Evolutionary conservation across 1,140 invertebrate species (phyloP), one percentile per base, ranked within the genome.

Genomic region (Bombus soroeensis): DNA sequence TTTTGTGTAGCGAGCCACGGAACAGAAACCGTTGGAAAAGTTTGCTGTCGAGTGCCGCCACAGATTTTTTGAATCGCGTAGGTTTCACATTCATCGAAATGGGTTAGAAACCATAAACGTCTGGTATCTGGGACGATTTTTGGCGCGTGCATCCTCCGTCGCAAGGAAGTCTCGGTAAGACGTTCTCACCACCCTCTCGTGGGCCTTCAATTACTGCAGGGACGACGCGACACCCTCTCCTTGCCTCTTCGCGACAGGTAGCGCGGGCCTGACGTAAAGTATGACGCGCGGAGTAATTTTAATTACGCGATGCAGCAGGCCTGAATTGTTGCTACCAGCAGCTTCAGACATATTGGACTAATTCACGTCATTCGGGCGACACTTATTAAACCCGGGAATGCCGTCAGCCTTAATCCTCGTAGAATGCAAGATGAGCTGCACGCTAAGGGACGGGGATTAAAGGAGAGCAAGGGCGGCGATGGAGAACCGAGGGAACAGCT

Each of bases 381-480:
- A 93, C 92, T 93, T 93, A 93, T 93, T 93, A 93, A 93, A 92
- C 92, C 90, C 87, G 87, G 88, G 91, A 93, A 93, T 93, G 92
- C 90, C 88, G 90, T 92, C 92, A 88, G 87, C 91, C 88, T 91
- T 93, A 92, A 92, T 93, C 88, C 91, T 92, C 70, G 87, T 72
- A 87, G 87, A 92, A 93, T 91, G 89, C 88, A 80, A 86, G 86
- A 92, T 90, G 80, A 81, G 84, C 68, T 57, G 70, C 15, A 73
- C 78, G 78, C 18, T 66, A 84, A 77, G 37, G 72, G 81, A 41
- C 10, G 4, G 34, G 28, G 59, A 34, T 59, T n/a, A 32, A 32
- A 25, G 66, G 47, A 41, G 25, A 28, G 64, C 8, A 34, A 59
- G n/a, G 53, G 34, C 37, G 53, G 34, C 37, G 68, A 39, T n/a